A percentile compares a stretch with the other conserved stretches of the same genome.
These are phyloP conservation scores for Andricus curvator DNA, from an alignment of 2,888 invertebrate genomes.

Conservation along the genomic window DNA sequence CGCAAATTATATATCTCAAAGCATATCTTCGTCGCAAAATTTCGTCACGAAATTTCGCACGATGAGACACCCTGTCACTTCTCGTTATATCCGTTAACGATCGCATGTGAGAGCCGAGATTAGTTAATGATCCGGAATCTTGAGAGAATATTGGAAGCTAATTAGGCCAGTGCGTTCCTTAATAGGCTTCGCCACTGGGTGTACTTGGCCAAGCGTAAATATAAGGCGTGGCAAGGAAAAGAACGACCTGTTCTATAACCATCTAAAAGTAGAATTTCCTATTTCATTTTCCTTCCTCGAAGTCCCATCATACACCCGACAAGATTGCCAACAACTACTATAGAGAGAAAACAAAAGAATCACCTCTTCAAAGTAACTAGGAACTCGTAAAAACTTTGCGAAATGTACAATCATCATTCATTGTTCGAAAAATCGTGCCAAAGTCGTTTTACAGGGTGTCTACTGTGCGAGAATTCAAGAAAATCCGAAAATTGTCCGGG, in stretches of 20 bases:
- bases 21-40: not conserved
- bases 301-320: not conserved
- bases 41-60: not conserved
- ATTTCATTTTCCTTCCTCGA: slow-evolving; percentile 13
- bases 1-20: slow-evolving; percentile 1
- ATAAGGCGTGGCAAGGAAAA: slow-evolving; percentile 58
- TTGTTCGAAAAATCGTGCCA: not conserved
- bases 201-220: slow-evolving; percentile 63
- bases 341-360: not conserved
- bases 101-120: slow-evolving; percentile 39
- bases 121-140: slow-evolving; percentile 64
- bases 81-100: slow-evolving; percentile 61
- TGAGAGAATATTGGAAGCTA: slow-evolving; percentile 63
- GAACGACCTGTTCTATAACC: not conserved
- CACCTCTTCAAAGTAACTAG: not conserved
- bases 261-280: slow-evolving; percentile 23
- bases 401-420: not conserved
- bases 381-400: not conserved
- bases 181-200: slow-evolving; percentile 55
- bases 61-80: slow-evolving; percentile 57
- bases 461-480: no score
- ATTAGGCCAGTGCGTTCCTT: slow-evolving; percentile 65
- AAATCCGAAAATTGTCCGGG: no score
- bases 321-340: not conserved
- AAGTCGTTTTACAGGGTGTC: not conserved